Evolutionary conservation across 2,113 vertebrate genomes (phyloP).

Genomic region (Triplophysa tibetana): DNA sequence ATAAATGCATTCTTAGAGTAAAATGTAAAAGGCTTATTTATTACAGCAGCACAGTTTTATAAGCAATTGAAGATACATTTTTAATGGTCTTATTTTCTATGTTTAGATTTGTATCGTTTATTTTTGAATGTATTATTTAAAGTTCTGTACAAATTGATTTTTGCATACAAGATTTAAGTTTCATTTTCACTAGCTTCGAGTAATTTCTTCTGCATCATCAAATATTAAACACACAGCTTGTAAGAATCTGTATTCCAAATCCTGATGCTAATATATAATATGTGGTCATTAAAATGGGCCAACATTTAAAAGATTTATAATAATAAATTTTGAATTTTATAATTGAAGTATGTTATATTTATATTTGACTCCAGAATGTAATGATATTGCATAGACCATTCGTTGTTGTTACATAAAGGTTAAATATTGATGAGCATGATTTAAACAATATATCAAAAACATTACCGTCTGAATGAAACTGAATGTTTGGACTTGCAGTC

Average conservation of each 20-base stretch:
- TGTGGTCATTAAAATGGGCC: background rate
- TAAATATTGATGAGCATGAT: background rate
- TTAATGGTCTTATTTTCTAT: conserved; percentile 56
- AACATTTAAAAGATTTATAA: background rate
- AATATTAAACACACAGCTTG: background rate
- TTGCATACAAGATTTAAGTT: conserved; percentile 51
- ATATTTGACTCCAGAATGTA: background rate
- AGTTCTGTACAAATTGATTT: conserved; percentile 64
- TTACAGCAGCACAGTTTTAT: conserved; percentile 58
- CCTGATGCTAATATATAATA: conserved; percentile 13
- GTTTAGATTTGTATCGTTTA: conserved; percentile 61
- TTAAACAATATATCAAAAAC: background rate
- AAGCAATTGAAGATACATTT: conserved; percentile 65
- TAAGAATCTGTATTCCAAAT: conserved; percentile 5
- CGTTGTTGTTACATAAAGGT: background rate
- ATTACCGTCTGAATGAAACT: conserved; percentile 54
- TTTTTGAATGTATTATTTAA: conserved; percentile 68
- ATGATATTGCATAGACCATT: background rate
- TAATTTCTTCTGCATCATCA: background rate
- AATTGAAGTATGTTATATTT: conserved; percentile 5
- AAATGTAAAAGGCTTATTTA: conserved; percentile 61
- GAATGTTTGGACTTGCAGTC: conserved; percentile 52
- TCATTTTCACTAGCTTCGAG: conserved; percentile 37
- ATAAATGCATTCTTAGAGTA: conserved; percentile 51
- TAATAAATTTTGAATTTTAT: background rate